Conservation (phyloP, 2,797 vertebrate species). For the Oryzias sinensis region DNA sequence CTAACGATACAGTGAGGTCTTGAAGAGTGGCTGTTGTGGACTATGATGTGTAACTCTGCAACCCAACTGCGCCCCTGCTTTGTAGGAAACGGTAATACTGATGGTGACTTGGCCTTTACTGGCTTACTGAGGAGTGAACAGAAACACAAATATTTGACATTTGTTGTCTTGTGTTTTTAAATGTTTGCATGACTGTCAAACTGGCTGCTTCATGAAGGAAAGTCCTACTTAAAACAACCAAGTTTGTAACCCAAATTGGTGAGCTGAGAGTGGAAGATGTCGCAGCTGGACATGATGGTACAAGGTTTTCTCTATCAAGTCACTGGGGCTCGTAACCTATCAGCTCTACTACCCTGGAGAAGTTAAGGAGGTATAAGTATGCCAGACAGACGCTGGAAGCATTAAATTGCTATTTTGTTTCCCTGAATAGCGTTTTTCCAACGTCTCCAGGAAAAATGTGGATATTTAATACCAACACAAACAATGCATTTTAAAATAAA, state of each 20-base stretch:
- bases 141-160: constrained; percentile 27
- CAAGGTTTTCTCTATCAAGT: constrained; percentile 98
- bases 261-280: constrained; percentile 98
- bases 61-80: constrained; percentile 99
- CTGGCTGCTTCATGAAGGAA: constrained; percentile 14
- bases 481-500: neutral
- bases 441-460: too few relatives aligned
- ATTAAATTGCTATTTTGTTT: neutral
- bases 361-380: constrained; percentile 20
- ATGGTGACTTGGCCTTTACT: constrained; percentile 97
- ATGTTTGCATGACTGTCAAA: constrained; percentile 24
- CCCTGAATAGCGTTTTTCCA: neutral
- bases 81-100: constrained; percentile 98
- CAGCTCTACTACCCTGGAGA: constrained; percentile 91
- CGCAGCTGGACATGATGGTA: constrained; percentile 98
- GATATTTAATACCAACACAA: too few relatives aligned
- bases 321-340: constrained; percentile 98
- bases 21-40: constrained; percentile 97
- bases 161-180: constrained; percentile 10
- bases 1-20: constrained; percentile 98
- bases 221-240: constrained; percentile 25
- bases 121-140: constrained; percentile 82
- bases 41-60: constrained; percentile 97
- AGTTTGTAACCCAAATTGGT: constrained; percentile 86
- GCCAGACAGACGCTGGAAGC: constrained; percentile 3